Evolutionary conservation across 2,797 vertebrate genomes (phyloP).

Genomic region (Parotocinclus haroldoi): DNA sequence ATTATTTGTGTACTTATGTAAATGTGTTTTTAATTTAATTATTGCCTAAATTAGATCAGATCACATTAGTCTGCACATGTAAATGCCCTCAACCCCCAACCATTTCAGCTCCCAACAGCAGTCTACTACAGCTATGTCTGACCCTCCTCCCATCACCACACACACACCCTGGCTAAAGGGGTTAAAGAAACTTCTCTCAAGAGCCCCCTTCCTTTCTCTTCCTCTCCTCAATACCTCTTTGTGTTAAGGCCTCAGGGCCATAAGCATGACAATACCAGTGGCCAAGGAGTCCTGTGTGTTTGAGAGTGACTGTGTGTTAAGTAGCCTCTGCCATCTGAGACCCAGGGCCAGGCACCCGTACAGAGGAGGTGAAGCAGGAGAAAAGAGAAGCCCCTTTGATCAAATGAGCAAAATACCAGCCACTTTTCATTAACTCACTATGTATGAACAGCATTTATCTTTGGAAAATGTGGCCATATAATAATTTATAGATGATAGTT

Average conservation of each 20-base stretch:
- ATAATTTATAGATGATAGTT: constrained; percentile 43
- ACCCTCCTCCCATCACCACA: constrained; percentile 36
- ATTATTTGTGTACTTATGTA: too few species aligned
- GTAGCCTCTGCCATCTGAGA: constrained; percentile 59
- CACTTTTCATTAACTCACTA: constrained; percentile 62
- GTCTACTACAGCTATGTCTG: constrained; percentile 28
- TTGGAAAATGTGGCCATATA: constrained; percentile 17
- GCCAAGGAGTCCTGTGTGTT: constrained; percentile 65
- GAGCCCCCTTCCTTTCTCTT: constrained; percentile 41
- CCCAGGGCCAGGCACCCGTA: constrained; percentile 52
- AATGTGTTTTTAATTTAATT: too few species aligned
- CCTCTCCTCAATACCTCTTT: constrained; percentile 62
- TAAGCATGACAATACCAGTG: constrained; percentile 78
- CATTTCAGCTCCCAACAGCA: constrained; percentile 6
- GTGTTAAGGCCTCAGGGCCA: constrained; percentile 61
- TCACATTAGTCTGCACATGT: too few species aligned
- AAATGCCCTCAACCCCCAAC: too few species aligned
- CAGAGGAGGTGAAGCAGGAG: constrained; percentile 48
- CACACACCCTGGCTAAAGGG: constrained; percentile 35
- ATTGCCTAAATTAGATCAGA: neutral
- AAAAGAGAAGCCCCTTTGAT: constrained; percentile 64
- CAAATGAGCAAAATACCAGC: constrained; percentile 58
- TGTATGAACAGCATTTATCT: constrained; percentile 34
- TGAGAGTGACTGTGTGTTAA: constrained; percentile 50
- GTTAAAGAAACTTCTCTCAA: constrained; percentile 48